A percentile compares a stretch with the other conserved stretches of the same genome.
phyloP scores from a whole-genome alignment of 2,797 vertebrate species.

The Enteromius anoplus region DNA sequence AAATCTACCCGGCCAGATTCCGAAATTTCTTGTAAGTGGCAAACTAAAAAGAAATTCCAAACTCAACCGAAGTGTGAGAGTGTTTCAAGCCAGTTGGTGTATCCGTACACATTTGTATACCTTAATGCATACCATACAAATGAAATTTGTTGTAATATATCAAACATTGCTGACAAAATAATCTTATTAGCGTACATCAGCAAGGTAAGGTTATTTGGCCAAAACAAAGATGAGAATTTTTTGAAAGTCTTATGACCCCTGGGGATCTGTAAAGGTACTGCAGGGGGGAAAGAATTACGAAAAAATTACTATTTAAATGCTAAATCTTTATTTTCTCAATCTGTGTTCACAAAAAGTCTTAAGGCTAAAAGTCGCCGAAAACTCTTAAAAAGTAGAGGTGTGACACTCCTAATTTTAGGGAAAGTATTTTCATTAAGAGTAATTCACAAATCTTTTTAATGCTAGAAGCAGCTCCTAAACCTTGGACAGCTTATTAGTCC shows the following conservation, averaged over 20 bases:
- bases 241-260: neutral
- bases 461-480: neutral
- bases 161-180: neutral
- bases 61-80: neutral
- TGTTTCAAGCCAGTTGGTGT: neutral
- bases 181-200: neutral
- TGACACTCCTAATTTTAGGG: neutral
- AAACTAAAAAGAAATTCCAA: neutral
- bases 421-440: neutral
- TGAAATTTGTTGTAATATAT: neutral
- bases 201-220: neutral
- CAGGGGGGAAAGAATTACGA: neutral
- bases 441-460: neutral
- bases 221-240: neutral
- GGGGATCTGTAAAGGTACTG: neutral
- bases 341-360: neutral
- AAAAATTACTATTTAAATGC: neutral
- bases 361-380: neutral
- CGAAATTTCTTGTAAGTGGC: conserved; percentile 31
- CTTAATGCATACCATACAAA: neutral
- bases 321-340: neutral
- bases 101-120: neutral
- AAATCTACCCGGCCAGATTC: conserved; percentile 1
- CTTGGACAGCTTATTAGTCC: too few species aligned
- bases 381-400: neutral